A percentile compares a stretch with the other conserved stretches of the same genome.
Evolutionary conservation across 2,797 vertebrate genomes (phyloP).

Genomic region (Clarias laeviceps): DNA sequence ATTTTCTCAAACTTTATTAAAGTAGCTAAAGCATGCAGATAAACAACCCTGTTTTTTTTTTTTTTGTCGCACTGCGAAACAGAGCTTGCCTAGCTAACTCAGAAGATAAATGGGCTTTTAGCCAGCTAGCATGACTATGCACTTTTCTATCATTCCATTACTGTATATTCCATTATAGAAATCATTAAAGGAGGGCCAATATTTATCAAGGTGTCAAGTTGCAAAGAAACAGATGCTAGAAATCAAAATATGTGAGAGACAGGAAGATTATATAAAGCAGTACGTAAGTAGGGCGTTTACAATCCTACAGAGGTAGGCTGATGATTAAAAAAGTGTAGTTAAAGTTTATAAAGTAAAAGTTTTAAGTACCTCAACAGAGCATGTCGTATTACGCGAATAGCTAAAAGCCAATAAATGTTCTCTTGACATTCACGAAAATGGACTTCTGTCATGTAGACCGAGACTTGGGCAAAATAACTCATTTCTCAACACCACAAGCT

Average conservation of each 20-base stretch:
- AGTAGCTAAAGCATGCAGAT: neutral
- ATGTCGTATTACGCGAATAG: neutral
- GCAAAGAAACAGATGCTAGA: neutral
- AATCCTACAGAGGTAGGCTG: neutral
- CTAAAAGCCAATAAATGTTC: neutral
- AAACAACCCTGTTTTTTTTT: neutral
- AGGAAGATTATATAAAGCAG: neutral
- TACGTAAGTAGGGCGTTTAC: neutral
- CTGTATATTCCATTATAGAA: neutral
- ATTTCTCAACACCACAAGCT: slow-evolving; percentile 15
- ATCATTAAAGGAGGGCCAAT: neutral
- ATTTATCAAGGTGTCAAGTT: neutral
- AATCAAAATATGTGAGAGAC: neutral
- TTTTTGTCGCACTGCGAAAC: neutral
- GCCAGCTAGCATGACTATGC: neutral
- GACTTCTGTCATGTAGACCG: slow-evolving; percentile 3
- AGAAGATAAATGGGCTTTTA: neutral
- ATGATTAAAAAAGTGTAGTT: neutral
- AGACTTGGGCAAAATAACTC: neutral
- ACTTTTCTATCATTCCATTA: neutral
- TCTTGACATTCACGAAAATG: neutral
- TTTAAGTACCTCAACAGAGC: neutral
- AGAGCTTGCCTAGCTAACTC: neutral
- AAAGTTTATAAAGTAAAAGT: too few relatives aligned
- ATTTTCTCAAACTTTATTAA: neutral